phyloP scores from a whole-genome alignment of 2,797 vertebrate species.

The Pantherophis alleghaniensis region DNA sequence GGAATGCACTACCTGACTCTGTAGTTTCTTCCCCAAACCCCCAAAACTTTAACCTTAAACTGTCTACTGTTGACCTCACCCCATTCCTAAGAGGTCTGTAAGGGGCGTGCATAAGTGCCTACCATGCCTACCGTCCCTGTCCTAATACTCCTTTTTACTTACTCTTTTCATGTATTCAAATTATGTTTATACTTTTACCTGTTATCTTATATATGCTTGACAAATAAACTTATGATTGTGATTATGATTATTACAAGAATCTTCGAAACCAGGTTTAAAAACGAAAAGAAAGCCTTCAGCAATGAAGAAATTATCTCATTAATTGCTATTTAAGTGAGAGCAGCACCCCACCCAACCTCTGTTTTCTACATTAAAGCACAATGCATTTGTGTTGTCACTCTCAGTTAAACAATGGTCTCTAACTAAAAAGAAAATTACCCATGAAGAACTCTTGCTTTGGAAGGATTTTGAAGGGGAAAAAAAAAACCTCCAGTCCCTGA shows the following conservation, averaged over 20 bases:
- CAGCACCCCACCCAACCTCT: neutral
- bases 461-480: neutral
- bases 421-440: constrained; percentile 5
- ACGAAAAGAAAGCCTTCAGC: neutral
- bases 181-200: too few relatives aligned
- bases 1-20: too few relatives aligned
- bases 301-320: constrained; percentile 11
- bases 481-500: neutral
- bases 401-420: neutral
- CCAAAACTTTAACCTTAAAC: too few relatives aligned
- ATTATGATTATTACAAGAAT: neutral
- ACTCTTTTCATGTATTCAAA: too few relatives aligned
- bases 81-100: too few relatives aligned
- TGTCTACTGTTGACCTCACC: too few relatives aligned
- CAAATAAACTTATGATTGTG: too few relatives aligned
- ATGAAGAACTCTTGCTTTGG: constrained; percentile 1
- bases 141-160: too few relatives aligned
- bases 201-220: too few relatives aligned
- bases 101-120: too few relatives aligned
- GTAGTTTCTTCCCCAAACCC: too few relatives aligned
- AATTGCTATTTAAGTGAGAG: neutral
- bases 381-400: neutral
- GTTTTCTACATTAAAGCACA: neutral
- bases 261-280: neutral
- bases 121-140: too few relatives aligned